Evolutionary conservation across 2,113 vertebrate genomes (phyloP).

Genomic region (Apodemus sylvaticus): DNA sequence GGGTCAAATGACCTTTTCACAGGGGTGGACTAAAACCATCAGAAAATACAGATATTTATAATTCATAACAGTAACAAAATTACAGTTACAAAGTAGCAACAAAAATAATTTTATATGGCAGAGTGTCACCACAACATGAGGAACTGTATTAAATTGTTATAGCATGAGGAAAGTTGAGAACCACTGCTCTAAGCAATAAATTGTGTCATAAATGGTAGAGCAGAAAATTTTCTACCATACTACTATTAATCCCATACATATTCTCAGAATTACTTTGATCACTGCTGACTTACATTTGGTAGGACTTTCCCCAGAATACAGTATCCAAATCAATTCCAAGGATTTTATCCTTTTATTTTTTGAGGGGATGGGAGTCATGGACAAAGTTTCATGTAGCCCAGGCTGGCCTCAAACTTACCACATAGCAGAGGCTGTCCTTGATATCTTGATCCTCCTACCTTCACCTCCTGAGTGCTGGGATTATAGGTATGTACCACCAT

Average conservation of each 20-base stretch:
- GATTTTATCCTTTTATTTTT: slow-evolving; percentile 12
- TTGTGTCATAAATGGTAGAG: neutral
- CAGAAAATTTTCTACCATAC: slow-evolving; percentile 18
- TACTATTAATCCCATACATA: slow-evolving; percentile 10
- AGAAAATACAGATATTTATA: neutral
- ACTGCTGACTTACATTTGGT: neutral
- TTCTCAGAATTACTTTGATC: slow-evolving; percentile 7
- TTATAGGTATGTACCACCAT: neutral
- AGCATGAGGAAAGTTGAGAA: neutral
- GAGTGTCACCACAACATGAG: neutral
- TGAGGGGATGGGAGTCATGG: neutral
- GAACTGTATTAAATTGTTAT: neutral
- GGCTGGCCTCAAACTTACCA: neutral
- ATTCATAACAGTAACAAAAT: neutral
- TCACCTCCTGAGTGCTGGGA: neutral
- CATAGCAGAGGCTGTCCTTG: neutral
- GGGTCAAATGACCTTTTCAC: neutral
- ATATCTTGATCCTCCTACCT: neutral
- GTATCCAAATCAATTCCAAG: slow-evolving; percentile 50
- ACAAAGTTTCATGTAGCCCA: neutral
- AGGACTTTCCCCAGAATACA: slow-evolving; percentile 12
- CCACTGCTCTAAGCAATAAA: slow-evolving; percentile 7
- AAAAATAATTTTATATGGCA: neutral
- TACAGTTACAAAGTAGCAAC: neutral
- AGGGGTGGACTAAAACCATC: neutral